Percentiles rank a stretch among this genome's conserved stretches.
Conservation (phyloP, 2,113 vertebrate species). For the Pundamilia nyererei region DNA sequence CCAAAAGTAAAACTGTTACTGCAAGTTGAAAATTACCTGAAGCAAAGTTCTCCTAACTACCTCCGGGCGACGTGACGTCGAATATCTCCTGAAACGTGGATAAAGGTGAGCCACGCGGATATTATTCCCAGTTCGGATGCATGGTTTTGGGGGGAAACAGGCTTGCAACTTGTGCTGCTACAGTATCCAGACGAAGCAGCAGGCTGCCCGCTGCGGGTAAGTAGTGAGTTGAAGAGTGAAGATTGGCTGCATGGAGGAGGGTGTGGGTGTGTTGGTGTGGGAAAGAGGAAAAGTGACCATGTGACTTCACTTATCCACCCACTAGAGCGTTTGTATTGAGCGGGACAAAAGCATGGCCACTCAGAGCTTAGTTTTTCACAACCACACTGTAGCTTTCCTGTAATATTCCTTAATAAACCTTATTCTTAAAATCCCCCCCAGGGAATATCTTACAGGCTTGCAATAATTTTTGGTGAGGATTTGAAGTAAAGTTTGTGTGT, state of each 20-base stretch:
- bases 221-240: conserved; percentile 25
- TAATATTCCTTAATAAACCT: not conserved
- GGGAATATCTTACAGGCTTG: not conserved
- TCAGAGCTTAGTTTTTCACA: not conserved
- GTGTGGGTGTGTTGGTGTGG: conserved; percentile 68
- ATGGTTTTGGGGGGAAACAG: not conserved
- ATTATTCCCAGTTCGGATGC: conserved; percentile 3
- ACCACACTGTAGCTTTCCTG: not conserved
- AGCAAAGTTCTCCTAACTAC: conserved; percentile 2
- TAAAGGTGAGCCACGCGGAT: not conserved
- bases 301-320: conserved; percentile 67
- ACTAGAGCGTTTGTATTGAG: conserved; percentile 36
- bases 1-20: not conserved
- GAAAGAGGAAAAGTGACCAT: conserved; percentile 66
- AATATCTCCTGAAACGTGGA: not conserved
- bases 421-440: not conserved
- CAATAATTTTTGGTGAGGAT: not conserved
- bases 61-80: not conserved
- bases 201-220: conserved; percentile 34
- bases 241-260: conserved; percentile 53
- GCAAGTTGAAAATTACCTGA: conserved; percentile 27
- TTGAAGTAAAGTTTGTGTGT: not conserved
- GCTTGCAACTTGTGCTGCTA: conserved; percentile 12
- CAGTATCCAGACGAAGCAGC: conserved; percentile 20
- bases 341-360: conserved; percentile 51